Evolutionary conservation across 2,113 vertebrate species (phyloP).

Genomic region (Myxocyprinus asiaticus): DNA sequence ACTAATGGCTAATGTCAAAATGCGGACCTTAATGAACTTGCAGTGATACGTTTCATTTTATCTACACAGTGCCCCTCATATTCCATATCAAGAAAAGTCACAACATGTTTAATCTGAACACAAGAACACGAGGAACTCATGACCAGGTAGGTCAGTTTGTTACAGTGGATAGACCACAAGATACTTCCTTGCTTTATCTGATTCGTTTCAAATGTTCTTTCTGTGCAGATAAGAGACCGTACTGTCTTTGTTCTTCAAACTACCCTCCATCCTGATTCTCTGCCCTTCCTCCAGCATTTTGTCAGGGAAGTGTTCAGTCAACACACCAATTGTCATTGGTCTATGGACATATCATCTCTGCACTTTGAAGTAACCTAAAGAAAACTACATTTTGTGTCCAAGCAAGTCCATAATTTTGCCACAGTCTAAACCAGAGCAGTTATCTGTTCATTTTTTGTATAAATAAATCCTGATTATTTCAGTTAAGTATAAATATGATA

Average conservation of each 20-base stretch:
- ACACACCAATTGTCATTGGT: not conserved
- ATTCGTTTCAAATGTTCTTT: slow-evolving; percentile 15
- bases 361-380: slow-evolving; percentile 10
- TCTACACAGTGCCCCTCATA: slow-evolving; percentile 13
- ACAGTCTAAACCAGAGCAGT: not conserved
- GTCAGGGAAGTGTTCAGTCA: slow-evolving; percentile 16
- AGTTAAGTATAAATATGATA: not conserved
- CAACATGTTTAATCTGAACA: not conserved
- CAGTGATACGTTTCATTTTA: not conserved
- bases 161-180: not conserved
- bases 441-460: not conserved
- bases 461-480: not conserved
- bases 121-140: not conserved
- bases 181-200: not conserved
- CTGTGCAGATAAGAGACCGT: slow-evolving; percentile 13
- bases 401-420: slow-evolving; percentile 5
- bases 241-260: slow-evolving; percentile 5
- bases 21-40: not conserved
- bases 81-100: slow-evolving; percentile 4
- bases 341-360: not conserved
- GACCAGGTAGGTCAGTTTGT: slow-evolving; percentile 8
- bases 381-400: not conserved
- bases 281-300: slow-evolving; percentile 24
- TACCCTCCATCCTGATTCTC: not conserved
- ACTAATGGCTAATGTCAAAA: not conserved